Percentiles rank a stretch among this genome's conserved stretches.
Evolutionary conservation across 2,113 vertebrate genomes (phyloP).

Genomic region (Oophaga pumilio): DNA sequence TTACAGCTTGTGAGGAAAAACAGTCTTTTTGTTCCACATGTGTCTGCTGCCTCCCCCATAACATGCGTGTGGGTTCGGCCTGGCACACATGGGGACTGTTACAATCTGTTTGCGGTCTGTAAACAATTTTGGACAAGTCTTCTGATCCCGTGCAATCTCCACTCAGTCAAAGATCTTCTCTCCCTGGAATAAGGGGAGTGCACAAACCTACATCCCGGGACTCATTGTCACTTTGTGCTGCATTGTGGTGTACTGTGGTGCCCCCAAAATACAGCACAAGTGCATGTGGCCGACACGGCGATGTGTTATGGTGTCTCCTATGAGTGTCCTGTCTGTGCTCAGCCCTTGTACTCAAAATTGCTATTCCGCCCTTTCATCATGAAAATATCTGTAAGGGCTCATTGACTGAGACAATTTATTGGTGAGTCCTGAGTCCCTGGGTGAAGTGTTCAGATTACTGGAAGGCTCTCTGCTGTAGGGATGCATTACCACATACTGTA

Average conservation of each 20-base stretch:
- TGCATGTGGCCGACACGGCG: neutral
- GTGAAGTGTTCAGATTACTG: neutral
- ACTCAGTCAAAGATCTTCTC: neutral
- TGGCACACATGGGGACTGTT: conserved; percentile 1
- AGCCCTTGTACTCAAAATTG: conserved; percentile 3
- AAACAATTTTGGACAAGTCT: conserved; percentile 22
- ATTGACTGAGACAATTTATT: neutral
- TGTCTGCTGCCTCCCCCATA: neutral
- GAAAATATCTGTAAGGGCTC: neutral
- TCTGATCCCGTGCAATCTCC: neutral
- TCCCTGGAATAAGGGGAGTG: neutral
- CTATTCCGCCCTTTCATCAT: neutral
- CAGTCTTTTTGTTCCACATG: neutral
- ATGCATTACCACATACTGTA: conserved; percentile 27
- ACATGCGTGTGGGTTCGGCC: conserved; percentile 35
- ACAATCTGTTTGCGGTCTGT: conserved; percentile 52
- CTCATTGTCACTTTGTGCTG: neutral
- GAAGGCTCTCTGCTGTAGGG: neutral
- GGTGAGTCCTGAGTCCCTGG: neutral
- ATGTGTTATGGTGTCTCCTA: neutral
- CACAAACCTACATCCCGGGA: neutral
- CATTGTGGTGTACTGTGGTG: conserved; percentile 25
- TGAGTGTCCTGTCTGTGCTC: neutral
- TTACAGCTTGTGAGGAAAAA: neutral
- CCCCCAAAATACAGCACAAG: neutral